phyloP scores from a whole-genome alignment of 2,888 invertebrate species.

The Leucophenga montana region DNA sequence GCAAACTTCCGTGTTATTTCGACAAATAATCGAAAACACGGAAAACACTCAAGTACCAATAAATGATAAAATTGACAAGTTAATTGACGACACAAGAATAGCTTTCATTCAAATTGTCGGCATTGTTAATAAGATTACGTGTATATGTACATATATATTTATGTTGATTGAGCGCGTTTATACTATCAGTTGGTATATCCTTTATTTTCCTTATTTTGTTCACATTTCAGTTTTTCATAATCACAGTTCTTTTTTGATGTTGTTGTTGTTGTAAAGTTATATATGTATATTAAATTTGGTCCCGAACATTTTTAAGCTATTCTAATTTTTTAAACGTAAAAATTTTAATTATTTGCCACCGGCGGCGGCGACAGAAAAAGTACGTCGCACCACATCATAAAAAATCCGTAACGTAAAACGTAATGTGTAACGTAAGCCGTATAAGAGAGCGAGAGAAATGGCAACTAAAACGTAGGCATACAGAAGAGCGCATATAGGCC shows the following conservation, averaged over 20 bases:
- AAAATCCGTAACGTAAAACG: too few relatives aligned
- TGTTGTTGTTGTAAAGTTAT: neutral
- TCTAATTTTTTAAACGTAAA: neutral
- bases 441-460: too few relatives aligned
- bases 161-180: neutral
- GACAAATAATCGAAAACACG: constrained; percentile 45
- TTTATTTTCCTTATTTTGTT: neutral
- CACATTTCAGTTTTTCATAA: neutral
- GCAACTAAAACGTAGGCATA: neutral
- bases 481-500: constrained; percentile 26
- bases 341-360: too few relatives aligned
- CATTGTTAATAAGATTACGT: neutral
- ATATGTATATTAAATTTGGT: too few relatives aligned
- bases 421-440: too few relatives aligned
- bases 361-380: too few relatives aligned
- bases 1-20: constrained; percentile 46
- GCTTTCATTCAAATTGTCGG: neutral
- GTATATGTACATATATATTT: neutral
- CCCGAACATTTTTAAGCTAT: neutral
- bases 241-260: constrained; percentile 6
- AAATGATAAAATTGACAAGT: constrained; percentile 6
- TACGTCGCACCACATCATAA: too few relatives aligned
- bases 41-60: constrained; percentile 28
- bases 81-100: neutral
- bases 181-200: too few relatives aligned